Conservation (phyloP, 2,113 vertebrate species). For the Pipa parva region DNA sequence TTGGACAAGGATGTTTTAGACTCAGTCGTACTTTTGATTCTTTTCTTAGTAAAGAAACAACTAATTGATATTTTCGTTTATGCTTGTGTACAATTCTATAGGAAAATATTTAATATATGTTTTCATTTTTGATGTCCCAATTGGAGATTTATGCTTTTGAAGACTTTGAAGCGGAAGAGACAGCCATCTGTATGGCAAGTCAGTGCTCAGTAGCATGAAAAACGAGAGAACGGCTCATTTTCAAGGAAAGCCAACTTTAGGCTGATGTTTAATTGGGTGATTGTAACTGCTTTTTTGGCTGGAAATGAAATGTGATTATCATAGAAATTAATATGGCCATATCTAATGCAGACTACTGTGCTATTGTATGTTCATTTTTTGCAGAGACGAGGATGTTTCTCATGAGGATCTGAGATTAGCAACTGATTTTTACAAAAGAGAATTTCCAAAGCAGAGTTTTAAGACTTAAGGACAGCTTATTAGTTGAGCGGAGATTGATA, state of each 20-base stretch:
- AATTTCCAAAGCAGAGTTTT: neutral
- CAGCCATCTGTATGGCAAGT: conserved; percentile 18
- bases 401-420: neutral
- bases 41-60: too few species aligned
- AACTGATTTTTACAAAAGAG: neutral
- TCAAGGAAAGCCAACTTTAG: conserved; percentile 24
- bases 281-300: conserved; percentile 25
- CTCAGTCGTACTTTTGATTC: too few species aligned
- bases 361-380: neutral
- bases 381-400: neutral
- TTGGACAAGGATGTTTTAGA: too few species aligned
- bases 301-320: conserved; percentile 30
- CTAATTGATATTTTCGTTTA: too few species aligned
- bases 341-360: neutral
- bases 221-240: conserved; percentile 31
- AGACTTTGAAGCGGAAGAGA: neutral
- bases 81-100: neutral
- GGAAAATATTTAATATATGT: neutral
- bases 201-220: conserved; percentile 16
- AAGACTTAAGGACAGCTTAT: neutral
- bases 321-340: conserved; percentile 20
- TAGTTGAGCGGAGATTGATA: conserved; percentile 19
- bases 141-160: neutral
- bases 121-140: neutral
- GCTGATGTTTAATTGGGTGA: conserved; percentile 38